Base-by-base conservation (phyloP, 1,140 invertebrate genomes). In the Luehdorfia chinensis region DNA sequence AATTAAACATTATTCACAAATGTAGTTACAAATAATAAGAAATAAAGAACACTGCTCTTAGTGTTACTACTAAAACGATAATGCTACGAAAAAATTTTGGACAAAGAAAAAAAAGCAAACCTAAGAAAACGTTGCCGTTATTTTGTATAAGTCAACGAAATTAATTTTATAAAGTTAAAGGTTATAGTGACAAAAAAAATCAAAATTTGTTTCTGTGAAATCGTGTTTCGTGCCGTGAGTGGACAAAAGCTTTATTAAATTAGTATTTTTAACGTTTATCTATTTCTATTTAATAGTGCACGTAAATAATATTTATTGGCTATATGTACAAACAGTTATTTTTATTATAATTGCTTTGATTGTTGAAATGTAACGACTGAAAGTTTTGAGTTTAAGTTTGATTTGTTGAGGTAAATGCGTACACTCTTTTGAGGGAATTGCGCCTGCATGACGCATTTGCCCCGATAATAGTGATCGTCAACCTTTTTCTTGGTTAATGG, bases 81-180 rank as follows among this genome's bases (percentile, higher is more conserved):
- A 46, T 18, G 11, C n/a, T n/a, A n/a, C n/a, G n/a, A n/a, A n/a
- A n/a, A n/a, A 30, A 44, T 44, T 15, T 46, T 46, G 27, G 16
- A 16, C 28, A 46, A 46, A 46, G 18, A 46, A 32, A 1, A 46
- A 45, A 30, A 45, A 45, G 7, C n/a, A 31, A 45, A 32, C 43
- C 13, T 46, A 46, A 32, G 30, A 46, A 46, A 46, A 46, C 27
- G 1, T 46, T n/a, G n/a, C n/a, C 43, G 43, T 32, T 46, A 32
- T 32, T 32, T 32, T 46, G 27, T 46, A 9, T 46, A 31, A 19
- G 5, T 31, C 28, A 46, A 46, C 43, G 18, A 46, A 46, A 13
- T 46, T 27, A 46, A 46, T 46, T 46, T 46, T 46, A 31, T 46
- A 46, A 16, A 32, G 43, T 46, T 18, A 46, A 46, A 31, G 14